phyloP scores from a whole-genome alignment of 1,140 invertebrate genomes.

The Lepidurus couesii region DNA sequence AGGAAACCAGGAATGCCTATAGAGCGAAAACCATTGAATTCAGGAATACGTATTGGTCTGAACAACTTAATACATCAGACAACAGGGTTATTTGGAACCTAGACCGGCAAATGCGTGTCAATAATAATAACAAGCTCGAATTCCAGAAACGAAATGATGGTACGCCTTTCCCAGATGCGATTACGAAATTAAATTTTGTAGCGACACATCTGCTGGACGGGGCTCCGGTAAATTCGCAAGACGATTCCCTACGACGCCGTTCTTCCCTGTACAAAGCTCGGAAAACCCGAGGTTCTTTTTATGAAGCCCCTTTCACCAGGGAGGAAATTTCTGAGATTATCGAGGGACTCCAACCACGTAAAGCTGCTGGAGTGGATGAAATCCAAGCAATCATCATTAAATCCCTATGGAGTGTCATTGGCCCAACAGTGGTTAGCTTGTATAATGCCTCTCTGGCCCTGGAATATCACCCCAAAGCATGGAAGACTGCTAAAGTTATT shows the following conservation, averaged over 20 bases:
- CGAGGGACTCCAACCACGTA: not conserved
- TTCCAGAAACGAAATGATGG: not conserved
- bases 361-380: slow-evolving; percentile 23
- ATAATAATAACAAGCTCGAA: not conserved
- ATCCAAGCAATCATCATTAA: not conserved
- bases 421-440: not conserved
- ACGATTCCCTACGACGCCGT: not conserved
- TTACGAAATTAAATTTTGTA: slow-evolving; percentile 23
- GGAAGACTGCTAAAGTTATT: slow-evolving; percentile 26
- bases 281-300: not conserved
- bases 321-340: slow-evolving; percentile 24
- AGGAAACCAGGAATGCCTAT: not conserved
- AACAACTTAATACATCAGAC: not conserved
- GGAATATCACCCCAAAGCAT: slow-evolving; percentile 18
- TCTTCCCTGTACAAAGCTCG: not conserved
- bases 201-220: not conserved
- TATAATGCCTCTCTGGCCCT: slow-evolving; percentile 4
- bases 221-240: not conserved
- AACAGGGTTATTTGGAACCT: not conserved
- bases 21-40: not conserved
- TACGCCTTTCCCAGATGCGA: not conserved
- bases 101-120: not conserved
- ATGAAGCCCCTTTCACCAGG: not conserved
- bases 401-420: not conserved
- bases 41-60: not conserved